Evolutionary conservation across 2,888 invertebrate genomes (phyloP), one percentile per base, ranked within the genome.

Genomic region (Epistrophella euchroma): DNA sequence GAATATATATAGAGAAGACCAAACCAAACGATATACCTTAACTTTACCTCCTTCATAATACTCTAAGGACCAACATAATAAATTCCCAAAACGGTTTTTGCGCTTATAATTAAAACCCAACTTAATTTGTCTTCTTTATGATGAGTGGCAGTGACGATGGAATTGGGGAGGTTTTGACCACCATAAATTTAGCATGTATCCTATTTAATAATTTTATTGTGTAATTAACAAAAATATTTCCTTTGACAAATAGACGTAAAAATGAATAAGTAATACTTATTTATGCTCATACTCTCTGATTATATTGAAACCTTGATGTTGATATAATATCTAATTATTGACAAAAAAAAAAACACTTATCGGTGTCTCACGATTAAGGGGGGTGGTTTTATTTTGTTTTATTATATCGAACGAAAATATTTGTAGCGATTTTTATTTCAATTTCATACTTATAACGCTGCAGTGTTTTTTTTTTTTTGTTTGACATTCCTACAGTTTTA

Each of bases 161-260:
- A n/a, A 52, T 32, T 0, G 6, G 2, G 13, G 60, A 37, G 19
- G 5, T 22, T 15, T 22, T 50, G 50, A 13, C 13, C 22, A 22
- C 32, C 47, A 66, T 47, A 37, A 47, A 43, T 72, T 19, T 37
- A 22, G 22, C 58, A 66, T 56, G 25, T 60, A 13, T 9, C 4
- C 15, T 40, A 47, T 40, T 50, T 68, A 68, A 68, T 80, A 80
- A 75, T 80, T 80, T 74, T 19, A 17, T 70, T 75, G 15, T 52
- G n/a, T 25, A 80, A 70, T 75, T 43, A 60, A 55, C 60, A 70
- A 62, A 70, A 62, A 74, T 68, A 75, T 62, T 70, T 58, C 60
- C 70, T 37, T 45, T 47, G 22, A 50, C 71, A 79, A 79, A 73
- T 50, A 45, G 32, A 50, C 40, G 60, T 55, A 43, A 80, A 62